phyloP scores from a whole-genome alignment of 2,797 vertebrate genomes.

The Allochrocebus solatus region DNA sequence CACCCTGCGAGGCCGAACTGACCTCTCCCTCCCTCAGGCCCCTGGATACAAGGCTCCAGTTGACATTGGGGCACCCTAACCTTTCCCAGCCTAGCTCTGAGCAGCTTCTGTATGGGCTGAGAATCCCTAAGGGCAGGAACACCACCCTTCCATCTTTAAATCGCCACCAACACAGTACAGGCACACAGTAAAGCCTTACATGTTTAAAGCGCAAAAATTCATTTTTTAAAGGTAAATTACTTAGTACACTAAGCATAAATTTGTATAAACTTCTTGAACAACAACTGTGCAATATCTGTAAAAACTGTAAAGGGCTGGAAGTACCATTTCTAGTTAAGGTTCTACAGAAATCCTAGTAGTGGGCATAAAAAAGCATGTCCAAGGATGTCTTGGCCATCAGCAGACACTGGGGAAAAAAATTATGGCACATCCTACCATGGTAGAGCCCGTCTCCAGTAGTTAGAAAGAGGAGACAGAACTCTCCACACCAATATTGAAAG shows the following conservation, averaged over 20 bases:
- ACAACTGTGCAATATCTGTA: neutral
- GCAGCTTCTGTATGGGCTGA: neutral
- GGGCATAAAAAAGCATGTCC: neutral
- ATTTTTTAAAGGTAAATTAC: neutral
- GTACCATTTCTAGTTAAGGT: neutral
- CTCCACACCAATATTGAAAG: neutral
- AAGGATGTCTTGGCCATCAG: neutral
- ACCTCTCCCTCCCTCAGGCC: neutral
- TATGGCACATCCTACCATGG: accelerated
- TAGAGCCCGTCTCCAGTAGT: neutral
- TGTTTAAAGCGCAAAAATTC: neutral
- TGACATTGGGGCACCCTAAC: neutral
- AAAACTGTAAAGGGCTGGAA: neutral
- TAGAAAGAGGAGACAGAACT: neutral
- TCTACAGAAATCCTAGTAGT: neutral
- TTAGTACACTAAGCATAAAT: neutral
- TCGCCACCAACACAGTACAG: neutral
- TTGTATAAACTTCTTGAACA: neutral
- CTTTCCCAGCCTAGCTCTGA: too few relatives aligned
- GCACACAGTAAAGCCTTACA: neutral
- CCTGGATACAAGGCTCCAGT: neutral
- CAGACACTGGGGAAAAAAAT: neutral
- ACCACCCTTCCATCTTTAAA: neutral
- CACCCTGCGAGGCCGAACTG: neutral
- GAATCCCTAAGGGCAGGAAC: neutral